Evolutionary conservation across 2,888 invertebrate genomes (phyloP).

Genomic region (Dione vanillae): DNA sequence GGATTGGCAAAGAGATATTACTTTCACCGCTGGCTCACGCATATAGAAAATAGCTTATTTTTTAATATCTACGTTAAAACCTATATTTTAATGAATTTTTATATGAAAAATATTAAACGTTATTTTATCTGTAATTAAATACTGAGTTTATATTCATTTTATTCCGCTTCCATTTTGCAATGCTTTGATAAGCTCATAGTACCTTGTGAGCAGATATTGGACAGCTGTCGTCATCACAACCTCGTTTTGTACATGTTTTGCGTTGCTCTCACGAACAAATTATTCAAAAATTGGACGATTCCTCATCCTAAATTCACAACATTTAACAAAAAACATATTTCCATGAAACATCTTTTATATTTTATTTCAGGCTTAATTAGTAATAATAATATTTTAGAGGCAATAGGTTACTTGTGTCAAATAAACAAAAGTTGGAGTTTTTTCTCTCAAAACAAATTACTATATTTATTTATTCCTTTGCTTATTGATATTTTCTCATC

Average conservation of each 20-base stretch:
- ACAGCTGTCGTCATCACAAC: slow-evolving; percentile 4
- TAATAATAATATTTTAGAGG: background rate
- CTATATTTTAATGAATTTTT: too few species aligned
- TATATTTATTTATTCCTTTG: background rate
- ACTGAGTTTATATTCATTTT: background rate
- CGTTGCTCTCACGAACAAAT: background rate
- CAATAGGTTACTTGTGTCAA: background rate
- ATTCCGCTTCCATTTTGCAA: too few species aligned
- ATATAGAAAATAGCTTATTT: too few species aligned
- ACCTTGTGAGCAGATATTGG: background rate
- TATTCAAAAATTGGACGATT: background rate
- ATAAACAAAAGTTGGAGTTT: background rate
- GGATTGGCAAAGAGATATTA: too few species aligned
- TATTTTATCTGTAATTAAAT: background rate
- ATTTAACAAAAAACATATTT: background rate
- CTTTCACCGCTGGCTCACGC: too few species aligned
- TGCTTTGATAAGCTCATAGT: background rate
- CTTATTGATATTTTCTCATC: too few species aligned
- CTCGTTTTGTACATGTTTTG: background rate
- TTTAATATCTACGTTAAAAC: too few species aligned
- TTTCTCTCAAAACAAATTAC: background rate
- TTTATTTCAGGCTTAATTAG: background rate
- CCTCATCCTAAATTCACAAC: background rate
- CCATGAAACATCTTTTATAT: background rate
- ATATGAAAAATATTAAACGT: background rate